Conservation (phyloP, 2,888 invertebrate species). For the Polyploca ridens region DNA sequence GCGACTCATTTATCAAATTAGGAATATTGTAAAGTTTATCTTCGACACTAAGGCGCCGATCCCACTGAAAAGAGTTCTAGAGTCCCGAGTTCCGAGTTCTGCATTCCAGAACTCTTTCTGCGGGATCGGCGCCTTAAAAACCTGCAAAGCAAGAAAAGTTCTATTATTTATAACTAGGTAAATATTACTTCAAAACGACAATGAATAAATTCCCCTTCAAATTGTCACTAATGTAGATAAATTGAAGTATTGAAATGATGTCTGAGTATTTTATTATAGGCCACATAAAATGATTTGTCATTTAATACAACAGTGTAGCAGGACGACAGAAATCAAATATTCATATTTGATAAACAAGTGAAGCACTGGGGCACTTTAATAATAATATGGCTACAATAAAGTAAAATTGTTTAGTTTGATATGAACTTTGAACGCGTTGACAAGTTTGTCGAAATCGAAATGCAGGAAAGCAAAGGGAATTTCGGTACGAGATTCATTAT, state of each 20-base stretch:
- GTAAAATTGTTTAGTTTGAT: slow-evolving; percentile 18
- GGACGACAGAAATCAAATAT: slow-evolving; percentile 40
- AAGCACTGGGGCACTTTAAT: slow-evolving; percentile 9
- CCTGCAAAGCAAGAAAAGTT: no score
- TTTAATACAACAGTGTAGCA: slow-evolving; percentile 17
- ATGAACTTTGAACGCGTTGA: slow-evolving; percentile 13
- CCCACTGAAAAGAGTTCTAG: no score
- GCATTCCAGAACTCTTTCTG: no score
- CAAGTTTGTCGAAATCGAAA: background rate
- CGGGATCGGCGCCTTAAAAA: no score
- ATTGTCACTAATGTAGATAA: background rate
- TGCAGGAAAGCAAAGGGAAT: background rate
- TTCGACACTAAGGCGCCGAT: no score
- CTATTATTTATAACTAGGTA: background rate
- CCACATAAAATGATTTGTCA: slow-evolving; percentile 4
- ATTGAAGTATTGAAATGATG: slow-evolving; percentile 9
- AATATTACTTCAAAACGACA: background rate
- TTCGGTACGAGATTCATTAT: background rate
- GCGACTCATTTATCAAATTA: no score
- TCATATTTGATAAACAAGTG: slow-evolving; percentile 28
- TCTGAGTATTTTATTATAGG: slow-evolving; percentile 17
- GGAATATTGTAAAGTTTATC: no score
- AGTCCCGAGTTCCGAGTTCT: no score
- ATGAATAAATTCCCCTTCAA: background rate
- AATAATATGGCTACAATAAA: slow-evolving; percentile 10